A percentile compares a stretch with the other conserved stretches of the same genome.
Evolutionary conservation across 2,113 vertebrate genomes (phyloP).

Genomic region (Neogobius melanostomus): DNA sequence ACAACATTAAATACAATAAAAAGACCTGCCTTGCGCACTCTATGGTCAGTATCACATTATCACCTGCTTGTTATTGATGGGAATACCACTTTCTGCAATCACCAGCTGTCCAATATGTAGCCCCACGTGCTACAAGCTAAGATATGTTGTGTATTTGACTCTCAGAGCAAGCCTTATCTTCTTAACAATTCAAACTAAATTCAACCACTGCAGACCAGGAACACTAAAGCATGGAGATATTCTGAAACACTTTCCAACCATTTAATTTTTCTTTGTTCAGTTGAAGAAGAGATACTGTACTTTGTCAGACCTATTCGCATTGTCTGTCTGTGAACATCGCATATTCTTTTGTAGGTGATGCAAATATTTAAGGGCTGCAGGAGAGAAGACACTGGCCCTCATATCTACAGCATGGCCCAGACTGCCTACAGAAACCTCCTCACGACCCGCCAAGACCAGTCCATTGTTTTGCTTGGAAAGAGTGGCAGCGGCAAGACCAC

Average conservation of each 20-base stretch:
- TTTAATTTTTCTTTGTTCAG: too few relatives aligned
- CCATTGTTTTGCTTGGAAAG: constrained; percentile 86
- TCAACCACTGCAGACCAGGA: too few relatives aligned
- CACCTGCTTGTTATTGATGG: not conserved
- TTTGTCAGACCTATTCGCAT: not conserved
- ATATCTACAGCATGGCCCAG: constrained; percentile 93
- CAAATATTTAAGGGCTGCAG: constrained; percentile 98
- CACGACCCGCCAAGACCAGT: constrained; percentile 94
- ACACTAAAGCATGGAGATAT: too few relatives aligned
- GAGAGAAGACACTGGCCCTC: constrained; percentile 88
- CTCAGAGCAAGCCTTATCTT: too few relatives aligned
- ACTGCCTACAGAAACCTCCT: constrained; percentile 89
- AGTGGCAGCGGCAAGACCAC: constrained; percentile 95
- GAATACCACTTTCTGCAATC: not conserved
- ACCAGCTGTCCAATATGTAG: not conserved
- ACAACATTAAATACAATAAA: not conserved
- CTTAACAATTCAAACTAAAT: too few relatives aligned
- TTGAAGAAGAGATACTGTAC: too few relatives aligned
- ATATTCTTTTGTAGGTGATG: constrained; percentile 83
- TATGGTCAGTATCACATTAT: not conserved
- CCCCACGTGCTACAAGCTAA: not conserved
- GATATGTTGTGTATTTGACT: too few relatives aligned
- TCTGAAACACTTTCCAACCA: too few relatives aligned
- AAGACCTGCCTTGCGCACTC: not conserved
- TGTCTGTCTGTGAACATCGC: not conserved